phyloP scores from a whole-genome alignment of 2,888 invertebrate species.

The Philhelius pedissequus region DNA sequence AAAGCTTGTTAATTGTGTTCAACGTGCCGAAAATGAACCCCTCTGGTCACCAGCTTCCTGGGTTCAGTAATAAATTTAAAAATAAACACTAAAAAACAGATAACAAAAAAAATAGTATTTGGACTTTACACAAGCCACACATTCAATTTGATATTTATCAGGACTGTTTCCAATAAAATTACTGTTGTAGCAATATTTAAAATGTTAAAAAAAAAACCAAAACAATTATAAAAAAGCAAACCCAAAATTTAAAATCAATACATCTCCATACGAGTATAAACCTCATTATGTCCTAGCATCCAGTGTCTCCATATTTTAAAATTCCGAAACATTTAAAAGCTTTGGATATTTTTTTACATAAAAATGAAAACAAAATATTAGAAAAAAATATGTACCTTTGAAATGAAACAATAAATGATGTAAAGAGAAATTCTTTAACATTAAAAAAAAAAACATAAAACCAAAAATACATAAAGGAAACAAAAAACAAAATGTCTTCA shows the following conservation, averaged over 20 bases:
- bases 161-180: slow-evolving; percentile 30
- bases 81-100: not conserved
- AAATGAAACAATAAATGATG: slow-evolving; percentile 61
- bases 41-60: slow-evolving; percentile 97
- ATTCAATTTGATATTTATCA: slow-evolving; percentile 54
- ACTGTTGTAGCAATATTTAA: slow-evolving; percentile 51
- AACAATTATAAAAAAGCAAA: not conserved
- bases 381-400: slow-evolving; percentile 56
- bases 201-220: slow-evolving; percentile 45
- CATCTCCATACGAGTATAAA: slow-evolving; percentile 17
- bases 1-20: slow-evolving; percentile 88
- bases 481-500: slow-evolving; percentile 28
- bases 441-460: slow-evolving; percentile 30
- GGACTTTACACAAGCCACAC: slow-evolving; percentile 46
- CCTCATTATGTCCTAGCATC: slow-evolving; percentile 61
- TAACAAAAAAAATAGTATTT: slow-evolving; percentile 38
- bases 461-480: slow-evolving; percentile 28
- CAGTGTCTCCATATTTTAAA: slow-evolving; percentile 61
- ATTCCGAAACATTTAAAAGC: slow-evolving; percentile 53
- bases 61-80: slow-evolving; percentile 85
- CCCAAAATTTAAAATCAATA: not conserved
- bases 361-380: slow-evolving; percentile 30
- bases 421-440: slow-evolving; percentile 45
- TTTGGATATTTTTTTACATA: slow-evolving; percentile 68
- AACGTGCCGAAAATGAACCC: slow-evolving; percentile 93